Base-by-base conservation (phyloP, 2,888 invertebrate species). In the Phorcus lineatus region DNA sequence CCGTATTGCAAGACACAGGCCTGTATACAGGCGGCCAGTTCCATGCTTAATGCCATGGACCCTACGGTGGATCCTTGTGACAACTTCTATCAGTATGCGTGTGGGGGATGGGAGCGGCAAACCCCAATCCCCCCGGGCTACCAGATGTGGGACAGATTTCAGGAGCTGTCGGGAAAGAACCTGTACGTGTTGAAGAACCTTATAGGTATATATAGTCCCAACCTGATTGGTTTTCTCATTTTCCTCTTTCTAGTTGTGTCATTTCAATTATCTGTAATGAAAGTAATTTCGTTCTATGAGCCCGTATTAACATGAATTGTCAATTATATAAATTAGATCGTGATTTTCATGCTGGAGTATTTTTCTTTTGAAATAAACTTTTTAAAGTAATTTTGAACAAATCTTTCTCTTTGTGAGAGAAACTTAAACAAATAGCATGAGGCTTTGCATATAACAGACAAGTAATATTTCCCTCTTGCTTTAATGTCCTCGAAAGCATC, bases 101-200 rank as follows among this genome's bases (percentile, higher is more conserved):
- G 91, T 84, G 91, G 91, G 7, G 88, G 89, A 1, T 91, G 91
- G 91, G 82, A 88, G 31, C 82, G 81, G 75, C 84, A 88, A 4
- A 90, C 88, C 17, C 91, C 91, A 4, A 90, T 90, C 28, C 90
- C 91, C 13, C 87, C 88, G n/a, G 90, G 90, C 2, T 90, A 90
- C 80, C 86, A 86, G 22, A 85, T 87, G 74, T 91, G 90, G 90
- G 90, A 90, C 82, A 80, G 90, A 28, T 87, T 90, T 74, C 90
- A 90, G 80, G 89, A 91, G 77, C 82, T 90, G 28, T 88, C 90
- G 9, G 88, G 89, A 28, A 87, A 87, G 80, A 91, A 90, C 78
- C 81, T 89, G 66, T 90, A 89, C 77, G 86, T 87, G 74, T 85
- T 91, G 53, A 89, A 89, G 80, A 87, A 83, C 54, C 83, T 89